These are phyloP conservation scores for Taenioides sp. DNA, from an alignment of 2,797 vertebrate species.

Conservation along the genomic window DNA sequence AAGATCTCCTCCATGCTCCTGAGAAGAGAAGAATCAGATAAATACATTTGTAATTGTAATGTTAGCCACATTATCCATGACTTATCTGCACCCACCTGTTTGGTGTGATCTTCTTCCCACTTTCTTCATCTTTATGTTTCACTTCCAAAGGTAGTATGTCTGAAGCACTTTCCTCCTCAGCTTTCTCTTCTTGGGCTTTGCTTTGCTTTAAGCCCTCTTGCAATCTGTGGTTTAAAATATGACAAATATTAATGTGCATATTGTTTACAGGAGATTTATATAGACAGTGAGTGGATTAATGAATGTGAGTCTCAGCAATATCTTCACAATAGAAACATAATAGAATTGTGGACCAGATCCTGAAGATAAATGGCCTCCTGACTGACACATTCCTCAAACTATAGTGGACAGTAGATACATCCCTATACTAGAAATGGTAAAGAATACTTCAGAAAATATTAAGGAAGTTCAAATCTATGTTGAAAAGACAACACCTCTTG, in stretches of 20 bases:
- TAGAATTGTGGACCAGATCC: too few species aligned
- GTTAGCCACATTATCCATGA: not conserved
- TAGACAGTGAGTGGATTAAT: too few species aligned
- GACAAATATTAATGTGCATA: not conserved
- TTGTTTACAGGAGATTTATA: not conserved
- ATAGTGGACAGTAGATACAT: not conserved
- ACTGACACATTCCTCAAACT: too few species aligned
- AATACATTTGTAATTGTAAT: not conserved
- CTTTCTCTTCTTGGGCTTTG: slow-evolving; percentile 73
- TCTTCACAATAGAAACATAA: too few species aligned
- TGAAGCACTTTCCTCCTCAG: slow-evolving; percentile 61
- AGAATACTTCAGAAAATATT: not conserved
- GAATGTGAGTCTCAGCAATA: too few species aligned
- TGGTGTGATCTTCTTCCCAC: slow-evolving; percentile 64
- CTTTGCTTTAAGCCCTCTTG: slow-evolving; percentile 78
- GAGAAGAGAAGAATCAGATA: slow-evolving; percentile 25
- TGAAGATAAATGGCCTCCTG: too few species aligned
- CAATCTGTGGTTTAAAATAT: slow-evolving; percentile 56
- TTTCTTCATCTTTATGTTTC: slow-evolving; percentile 71
- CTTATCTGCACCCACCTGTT: slow-evolving; percentile 56
- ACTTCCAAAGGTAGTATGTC: slow-evolving; percentile 58
- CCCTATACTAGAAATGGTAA: not conserved
- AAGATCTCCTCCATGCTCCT: slow-evolving; percentile 76
- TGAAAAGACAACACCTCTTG: not conserved
- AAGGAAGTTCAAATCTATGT: not conserved